A percentile compares a stretch with the other conserved stretches of the same genome.
Evolutionary conservation across 2,797 vertebrate species (phyloP).

Genomic region (Typhlichthys eigenmanni): DNA sequence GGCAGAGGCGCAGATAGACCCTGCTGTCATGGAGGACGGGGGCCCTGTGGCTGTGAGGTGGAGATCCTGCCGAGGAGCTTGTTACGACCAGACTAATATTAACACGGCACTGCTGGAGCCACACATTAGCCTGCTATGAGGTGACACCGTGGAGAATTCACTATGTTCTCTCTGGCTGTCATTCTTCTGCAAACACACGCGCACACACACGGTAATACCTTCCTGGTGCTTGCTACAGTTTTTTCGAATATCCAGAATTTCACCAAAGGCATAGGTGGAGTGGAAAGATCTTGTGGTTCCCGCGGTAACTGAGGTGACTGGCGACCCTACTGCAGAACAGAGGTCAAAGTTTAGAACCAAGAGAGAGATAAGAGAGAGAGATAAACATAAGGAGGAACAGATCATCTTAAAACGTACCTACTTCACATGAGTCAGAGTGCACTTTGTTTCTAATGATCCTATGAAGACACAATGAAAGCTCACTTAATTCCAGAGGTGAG

Average conservation of each 20-base stretch:
- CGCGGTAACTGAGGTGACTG: slow-evolving; percentile 32
- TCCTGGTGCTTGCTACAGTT: slow-evolving; percentile 34
- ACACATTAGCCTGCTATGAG: slow-evolving; percentile 35
- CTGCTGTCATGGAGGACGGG: slow-evolving; percentile 42
- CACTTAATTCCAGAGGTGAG: not conserved
- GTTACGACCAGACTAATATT: slow-evolving; percentile 38
- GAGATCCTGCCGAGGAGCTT: slow-evolving; percentile 44
- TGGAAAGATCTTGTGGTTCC: slow-evolving; percentile 31
- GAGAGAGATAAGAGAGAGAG: not conserved
- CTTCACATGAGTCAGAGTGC: slow-evolving; percentile 32
- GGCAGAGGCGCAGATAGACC: slow-evolving; percentile 16
- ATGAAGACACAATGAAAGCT: slow-evolving; percentile 18
- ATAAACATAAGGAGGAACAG: not conserved
- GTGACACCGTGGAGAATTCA: slow-evolving; percentile 7
- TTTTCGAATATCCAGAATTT: slow-evolving; percentile 54
- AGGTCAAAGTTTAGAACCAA: slow-evolving; percentile 21
- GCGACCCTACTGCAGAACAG: slow-evolving; percentile 25
- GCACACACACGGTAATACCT: slow-evolving; percentile 35
- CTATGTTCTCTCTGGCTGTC: slow-evolving; percentile 14
- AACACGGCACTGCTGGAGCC: slow-evolving; percentile 33
- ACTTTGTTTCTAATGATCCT: slow-evolving; percentile 63
- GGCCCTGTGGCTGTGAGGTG: slow-evolving; percentile 48
- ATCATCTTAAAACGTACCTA: slow-evolving; percentile 33
- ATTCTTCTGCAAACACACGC: not conserved
- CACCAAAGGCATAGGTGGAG: slow-evolving; percentile 49